A percentile compares a stretch with the other conserved stretches of the same genome.
These are phyloP conservation scores for Lasioglossum figueresi DNA, from an alignment of 2,888 invertebrate genomes.

Conservation along the genomic window DNA sequence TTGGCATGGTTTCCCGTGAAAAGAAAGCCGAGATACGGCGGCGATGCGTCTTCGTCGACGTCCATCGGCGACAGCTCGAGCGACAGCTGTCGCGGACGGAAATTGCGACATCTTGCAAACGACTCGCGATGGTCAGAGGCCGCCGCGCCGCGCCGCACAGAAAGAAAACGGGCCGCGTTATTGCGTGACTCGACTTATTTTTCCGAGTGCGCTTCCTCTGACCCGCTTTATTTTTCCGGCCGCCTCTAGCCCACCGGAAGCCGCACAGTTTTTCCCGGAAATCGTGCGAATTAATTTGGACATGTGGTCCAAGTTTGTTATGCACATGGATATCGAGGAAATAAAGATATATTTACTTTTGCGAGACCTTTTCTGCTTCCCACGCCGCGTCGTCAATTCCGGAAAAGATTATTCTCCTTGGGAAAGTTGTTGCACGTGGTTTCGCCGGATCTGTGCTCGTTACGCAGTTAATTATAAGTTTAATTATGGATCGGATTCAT, in stretches of 20 bases:
- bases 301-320: background rate
- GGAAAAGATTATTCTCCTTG: constrained; percentile 10
- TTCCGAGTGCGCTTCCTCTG: constrained; percentile 27
- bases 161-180: constrained; percentile 26
- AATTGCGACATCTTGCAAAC: constrained; percentile 78
- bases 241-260: background rate
- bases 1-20: constrained; percentile 42
- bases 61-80: constrained; percentile 55
- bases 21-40: constrained; percentile 45
- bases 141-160: constrained; percentile 22
- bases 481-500: constrained; percentile 8
- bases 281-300: background rate
- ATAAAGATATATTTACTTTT: background rate
- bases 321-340: background rate
- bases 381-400: background rate
- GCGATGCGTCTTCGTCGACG: constrained; percentile 60
- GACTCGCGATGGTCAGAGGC: constrained; percentile 53
- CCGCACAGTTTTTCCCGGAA: background rate
- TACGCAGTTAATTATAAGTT: constrained; percentile 27
- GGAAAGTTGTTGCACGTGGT: constrained; percentile 1
- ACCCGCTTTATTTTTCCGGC: constrained; percentile 16
- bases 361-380: background rate
- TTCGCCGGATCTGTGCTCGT: background rate
- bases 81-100: constrained; percentile 68
- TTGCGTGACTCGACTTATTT: constrained; percentile 51